These are phyloP conservation scores for Merluccius polli DNA, from an alignment of 2,797 vertebrate species.

Conservation along the genomic window DNA sequence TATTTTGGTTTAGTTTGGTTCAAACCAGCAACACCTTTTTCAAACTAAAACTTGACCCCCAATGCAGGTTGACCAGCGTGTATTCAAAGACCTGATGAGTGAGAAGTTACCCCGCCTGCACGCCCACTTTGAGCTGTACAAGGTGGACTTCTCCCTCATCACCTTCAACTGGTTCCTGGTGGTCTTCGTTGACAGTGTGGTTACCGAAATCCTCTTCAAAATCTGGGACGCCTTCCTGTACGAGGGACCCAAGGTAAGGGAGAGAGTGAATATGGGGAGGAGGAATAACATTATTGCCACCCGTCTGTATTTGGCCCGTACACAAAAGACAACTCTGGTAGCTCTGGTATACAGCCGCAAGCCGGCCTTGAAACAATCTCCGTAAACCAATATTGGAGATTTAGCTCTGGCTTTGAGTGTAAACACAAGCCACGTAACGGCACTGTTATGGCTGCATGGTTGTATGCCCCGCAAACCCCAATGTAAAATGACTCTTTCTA, in stretches of 20 bases:
- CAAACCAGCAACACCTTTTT: no score
- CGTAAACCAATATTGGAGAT: no score
- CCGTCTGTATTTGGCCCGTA: not conserved
- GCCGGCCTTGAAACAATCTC: no score
- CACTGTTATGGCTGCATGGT: not conserved
- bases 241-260: slow-evolving; percentile 92
- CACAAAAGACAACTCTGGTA: not conserved
- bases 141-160: slow-evolving; percentile 95
- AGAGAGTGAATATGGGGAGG: no score
- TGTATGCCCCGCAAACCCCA: not conserved
- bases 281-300: not conserved
- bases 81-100: slow-evolving; percentile 92
- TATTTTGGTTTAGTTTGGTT: no score
- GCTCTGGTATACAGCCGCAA: not conserved
- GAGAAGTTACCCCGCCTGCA: slow-evolving; percentile 94
- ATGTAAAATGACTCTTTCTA: not conserved
- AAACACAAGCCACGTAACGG: no score
- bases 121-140: slow-evolving; percentile 88
- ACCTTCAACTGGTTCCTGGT: slow-evolving; percentile 99
- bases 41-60: not conserved
- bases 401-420: no score
- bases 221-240: slow-evolving; percentile 98
- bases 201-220: slow-evolving; percentile 94
- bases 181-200: slow-evolving; percentile 95
- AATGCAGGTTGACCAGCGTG: slow-evolving; percentile 92